Base-by-base conservation (phyloP, 2,888 invertebrate genomes). In the Eudemis profundana region DNA sequence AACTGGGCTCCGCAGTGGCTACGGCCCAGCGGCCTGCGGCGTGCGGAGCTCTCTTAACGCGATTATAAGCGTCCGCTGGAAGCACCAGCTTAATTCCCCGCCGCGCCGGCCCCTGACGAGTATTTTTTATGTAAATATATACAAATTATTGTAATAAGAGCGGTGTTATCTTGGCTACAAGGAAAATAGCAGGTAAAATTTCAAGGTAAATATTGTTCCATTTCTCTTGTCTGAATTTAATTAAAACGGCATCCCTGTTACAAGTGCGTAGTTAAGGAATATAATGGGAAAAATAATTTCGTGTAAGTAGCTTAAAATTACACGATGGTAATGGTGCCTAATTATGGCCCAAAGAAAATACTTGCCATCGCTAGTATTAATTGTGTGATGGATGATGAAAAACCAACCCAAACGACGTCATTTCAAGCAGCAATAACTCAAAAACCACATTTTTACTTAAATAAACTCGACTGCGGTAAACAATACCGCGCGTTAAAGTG, bases 121-220 rank as follows among this genome's bases (percentile, higher is more conserved):
- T 15, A 8, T 33, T 36, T 53, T 61, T 61, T 38, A 62, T 62
- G 62, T 53, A 54, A 62, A 62, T 62, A 27, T 53, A 62, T 42
- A 54, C 53, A 54, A 62, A 54, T 62, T 38, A 46, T 27, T 38
- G 47, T 23, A 36, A 47, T 27, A 38, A 53, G 17, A 53, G 36
- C 53, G 21, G 21, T 42, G 33, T 33, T 21, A 50, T 50, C 50
- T 50, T 49, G n/a, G 12, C n/a, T 53, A 53, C 53, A 40, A 40
- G 21, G 40, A 38, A 53, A 38, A 53, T 51, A 38, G 36, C 36
- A 53, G 51, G 38, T 38, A 36, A 36, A n/a, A 36, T 40, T 44
- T 53, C 23, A 23, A 53, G 23, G 53, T 40, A 53, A 53, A 53
- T 23, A 53, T 53, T 40, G 53, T 15, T 53, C 40, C 53, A 21